phyloP scores from a whole-genome alignment of 2,888 invertebrate genomes.

The Adineta ricciae region DNA sequence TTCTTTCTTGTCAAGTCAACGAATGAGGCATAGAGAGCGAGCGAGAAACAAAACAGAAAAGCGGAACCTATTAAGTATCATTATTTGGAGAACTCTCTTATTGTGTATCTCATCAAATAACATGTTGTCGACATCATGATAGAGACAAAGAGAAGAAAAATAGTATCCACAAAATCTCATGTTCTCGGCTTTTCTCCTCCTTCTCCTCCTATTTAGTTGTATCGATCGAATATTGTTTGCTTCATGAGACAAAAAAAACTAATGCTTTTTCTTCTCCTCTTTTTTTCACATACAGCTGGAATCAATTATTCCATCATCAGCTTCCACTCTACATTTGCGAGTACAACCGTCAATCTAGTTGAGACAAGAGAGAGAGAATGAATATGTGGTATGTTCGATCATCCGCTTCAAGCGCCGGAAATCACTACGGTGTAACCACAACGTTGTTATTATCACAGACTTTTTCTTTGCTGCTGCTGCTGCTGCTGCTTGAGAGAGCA shows the following conservation, averaged over 20 bases:
- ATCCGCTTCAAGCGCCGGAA: background rate
- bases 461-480: no score
- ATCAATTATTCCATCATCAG: constrained; percentile 19
- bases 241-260: background rate
- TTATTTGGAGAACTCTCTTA: constrained; percentile 9
- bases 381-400: background rate
- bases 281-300: constrained; percentile 10
- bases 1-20: background rate
- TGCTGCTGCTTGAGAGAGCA: background rate
- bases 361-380: background rate
- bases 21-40: background rate
- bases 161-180: background rate
- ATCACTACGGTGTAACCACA: background rate
- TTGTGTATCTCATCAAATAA: background rate
- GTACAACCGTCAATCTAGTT: background rate
- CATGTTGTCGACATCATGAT: background rate
- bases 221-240: background rate
- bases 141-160: background rate
- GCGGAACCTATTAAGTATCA: background rate
- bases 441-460: background rate
- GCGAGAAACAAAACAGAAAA: background rate
- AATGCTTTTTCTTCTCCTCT: background rate
- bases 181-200: background rate
- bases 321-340: background rate
- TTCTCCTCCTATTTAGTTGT: background rate